Evolutionary conservation across 2,797 vertebrate genomes (phyloP).

Genomic region (Heteromormyrus szaboi): DNA sequence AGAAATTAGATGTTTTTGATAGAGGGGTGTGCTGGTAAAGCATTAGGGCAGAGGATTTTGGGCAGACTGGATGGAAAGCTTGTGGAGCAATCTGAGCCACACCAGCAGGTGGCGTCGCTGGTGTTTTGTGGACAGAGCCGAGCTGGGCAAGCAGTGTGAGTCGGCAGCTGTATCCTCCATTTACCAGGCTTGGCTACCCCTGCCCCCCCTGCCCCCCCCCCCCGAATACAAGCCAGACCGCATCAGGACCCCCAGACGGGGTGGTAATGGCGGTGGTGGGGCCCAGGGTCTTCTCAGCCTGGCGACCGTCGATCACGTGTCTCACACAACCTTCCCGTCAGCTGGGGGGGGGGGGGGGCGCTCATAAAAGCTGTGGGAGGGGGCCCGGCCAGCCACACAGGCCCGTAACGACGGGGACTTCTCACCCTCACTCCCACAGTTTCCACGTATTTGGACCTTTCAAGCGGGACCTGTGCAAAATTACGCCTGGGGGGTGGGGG

Average conservation of each 20-base stretch:
- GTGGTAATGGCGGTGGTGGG: background rate
- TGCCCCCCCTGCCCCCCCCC: too few relatives aligned
- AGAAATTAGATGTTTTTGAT: background rate
- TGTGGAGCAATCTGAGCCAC: background rate
- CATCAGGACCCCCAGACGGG: background rate
- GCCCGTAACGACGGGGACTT: constrained; percentile 37
- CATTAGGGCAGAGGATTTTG: background rate
- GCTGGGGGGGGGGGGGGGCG: constrained; percentile 19
- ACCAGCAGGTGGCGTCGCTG: background rate
- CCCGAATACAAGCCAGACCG: too few relatives aligned
- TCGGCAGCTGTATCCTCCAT: background rate
- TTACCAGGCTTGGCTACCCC: background rate
- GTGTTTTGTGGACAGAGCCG: background rate
- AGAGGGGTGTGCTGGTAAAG: background rate
- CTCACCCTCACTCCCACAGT: constrained; percentile 36
- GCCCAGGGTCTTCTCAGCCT: background rate
- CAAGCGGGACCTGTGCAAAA: constrained; percentile 46
- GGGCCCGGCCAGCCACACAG: constrained; percentile 15
- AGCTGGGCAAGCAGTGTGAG: background rate
- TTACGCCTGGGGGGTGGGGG: constrained; percentile 36
- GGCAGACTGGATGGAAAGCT: background rate
- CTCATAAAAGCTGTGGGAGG: constrained; percentile 24
- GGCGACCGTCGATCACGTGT: background rate
- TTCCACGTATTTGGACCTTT: constrained; percentile 44
- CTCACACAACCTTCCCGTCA: constrained; percentile 4